Conservation (phyloP, 2,797 vertebrate genomes). For the Leontopithecus rosalia region DNA sequence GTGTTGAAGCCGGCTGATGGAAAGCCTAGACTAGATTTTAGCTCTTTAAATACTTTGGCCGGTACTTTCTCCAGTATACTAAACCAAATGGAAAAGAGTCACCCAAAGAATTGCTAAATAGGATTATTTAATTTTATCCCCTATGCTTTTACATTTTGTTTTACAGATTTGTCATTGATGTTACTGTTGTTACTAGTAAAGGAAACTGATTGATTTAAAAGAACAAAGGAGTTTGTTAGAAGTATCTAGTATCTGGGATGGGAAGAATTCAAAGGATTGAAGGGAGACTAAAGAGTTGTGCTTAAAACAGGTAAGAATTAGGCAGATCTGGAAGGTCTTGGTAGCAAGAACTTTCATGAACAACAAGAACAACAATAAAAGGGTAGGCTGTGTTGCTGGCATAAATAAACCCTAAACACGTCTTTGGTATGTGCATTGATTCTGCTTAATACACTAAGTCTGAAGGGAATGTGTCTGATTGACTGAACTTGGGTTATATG, state of each 20-base stretch:
- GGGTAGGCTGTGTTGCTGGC: background rate
- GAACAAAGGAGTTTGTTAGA: background rate
- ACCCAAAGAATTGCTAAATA: background rate
- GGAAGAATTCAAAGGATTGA: background rate
- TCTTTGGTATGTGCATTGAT: background rate
- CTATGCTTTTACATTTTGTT: background rate
- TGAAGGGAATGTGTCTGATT: background rate
- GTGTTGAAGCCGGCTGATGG: background rate
- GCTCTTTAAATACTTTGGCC: background rate
- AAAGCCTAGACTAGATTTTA: background rate
- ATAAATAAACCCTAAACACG: background rate
- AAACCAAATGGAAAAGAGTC: slow-evolving; percentile 5
- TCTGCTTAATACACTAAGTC: background rate
- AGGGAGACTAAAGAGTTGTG: background rate
- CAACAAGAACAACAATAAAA: background rate
- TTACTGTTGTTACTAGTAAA: background rate
- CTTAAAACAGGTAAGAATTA: background rate
- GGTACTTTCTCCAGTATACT: background rate
- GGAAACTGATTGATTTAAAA: background rate
- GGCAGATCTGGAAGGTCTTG: background rate
- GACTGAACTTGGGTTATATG: background rate
- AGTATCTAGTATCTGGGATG: background rate
- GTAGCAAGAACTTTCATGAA: background rate
- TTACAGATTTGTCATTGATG: background rate
- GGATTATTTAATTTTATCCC: background rate